phyloP scores from a whole-genome alignment of 2,113 vertebrate species.

The Mormoops blainvillei region DNA sequence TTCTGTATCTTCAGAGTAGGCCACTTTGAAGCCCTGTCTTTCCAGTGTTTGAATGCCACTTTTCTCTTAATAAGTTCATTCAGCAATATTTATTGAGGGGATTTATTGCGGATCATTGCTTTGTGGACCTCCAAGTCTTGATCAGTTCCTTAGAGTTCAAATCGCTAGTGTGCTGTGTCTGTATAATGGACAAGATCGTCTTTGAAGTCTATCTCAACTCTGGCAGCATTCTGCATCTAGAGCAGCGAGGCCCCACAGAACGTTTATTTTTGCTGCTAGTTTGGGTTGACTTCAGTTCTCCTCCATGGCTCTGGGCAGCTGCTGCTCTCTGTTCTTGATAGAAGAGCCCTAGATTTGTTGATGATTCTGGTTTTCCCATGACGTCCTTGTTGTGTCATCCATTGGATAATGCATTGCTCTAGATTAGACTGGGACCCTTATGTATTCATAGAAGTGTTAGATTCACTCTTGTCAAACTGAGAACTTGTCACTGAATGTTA shows the following conservation, averaged over 20 bases:
- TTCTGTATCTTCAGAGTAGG: not conserved
- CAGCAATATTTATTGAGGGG: not conserved
- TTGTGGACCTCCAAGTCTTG: not conserved
- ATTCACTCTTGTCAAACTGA: conserved; percentile 17
- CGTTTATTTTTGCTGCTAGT: not conserved
- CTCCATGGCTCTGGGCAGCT: not conserved
- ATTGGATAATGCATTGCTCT: not conserved
- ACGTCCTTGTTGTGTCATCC: not conserved
- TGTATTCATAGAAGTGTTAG: not conserved
- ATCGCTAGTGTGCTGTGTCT: not conserved
- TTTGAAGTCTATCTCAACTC: not conserved
- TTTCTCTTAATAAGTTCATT: not conserved
- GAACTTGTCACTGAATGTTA: not conserved
- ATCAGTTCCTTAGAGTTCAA: not conserved
- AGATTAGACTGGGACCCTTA: not conserved
- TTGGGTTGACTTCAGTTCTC: not conserved
- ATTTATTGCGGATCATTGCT: not conserved
- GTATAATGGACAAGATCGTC: not conserved
- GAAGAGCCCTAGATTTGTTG: not conserved
- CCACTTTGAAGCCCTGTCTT: not conserved
- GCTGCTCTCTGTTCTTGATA: not conserved
- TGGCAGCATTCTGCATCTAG: not conserved
- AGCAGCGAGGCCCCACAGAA: not conserved
- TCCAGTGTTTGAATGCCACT: not conserved
- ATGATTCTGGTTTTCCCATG: not conserved